Evolutionary conservation across 2,888 invertebrate genomes (phyloP).

Genomic region (Proisotoma minuta): DNA sequence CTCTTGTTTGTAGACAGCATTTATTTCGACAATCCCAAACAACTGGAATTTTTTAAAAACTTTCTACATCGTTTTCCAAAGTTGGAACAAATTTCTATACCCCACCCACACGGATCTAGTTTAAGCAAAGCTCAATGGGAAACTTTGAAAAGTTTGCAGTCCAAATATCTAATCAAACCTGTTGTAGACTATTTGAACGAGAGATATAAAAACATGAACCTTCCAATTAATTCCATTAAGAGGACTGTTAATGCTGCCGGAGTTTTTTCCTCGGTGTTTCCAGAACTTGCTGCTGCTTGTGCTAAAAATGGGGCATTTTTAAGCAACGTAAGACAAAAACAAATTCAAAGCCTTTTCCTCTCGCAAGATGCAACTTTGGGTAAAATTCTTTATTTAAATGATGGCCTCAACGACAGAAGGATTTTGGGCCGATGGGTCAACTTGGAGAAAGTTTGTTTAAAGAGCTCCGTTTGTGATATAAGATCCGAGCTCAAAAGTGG

Average conservation of each 20-base stretch:
- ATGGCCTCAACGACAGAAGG: conserved; percentile 1
- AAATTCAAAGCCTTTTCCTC: conserved; percentile 8
- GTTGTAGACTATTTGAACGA: conserved; percentile 8
- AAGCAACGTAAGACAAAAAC: conserved; percentile 5
- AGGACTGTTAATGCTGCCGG: conserved; percentile 6
- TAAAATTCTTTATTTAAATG: conserved; percentile 2
- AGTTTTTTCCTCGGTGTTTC: conserved; percentile 7
- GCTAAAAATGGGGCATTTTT: conserved; percentile 11
- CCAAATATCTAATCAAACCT: conserved; percentile 12
- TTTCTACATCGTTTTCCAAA: conserved; percentile 11
- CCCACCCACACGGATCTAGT: not conserved
- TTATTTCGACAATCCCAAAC: not conserved
- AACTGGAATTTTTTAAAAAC: conserved; percentile 11
- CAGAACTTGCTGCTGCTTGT: conserved; percentile 7
- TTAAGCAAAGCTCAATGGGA: conserved; percentile 2
- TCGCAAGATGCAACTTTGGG: conserved; percentile 3
- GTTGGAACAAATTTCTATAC: not conserved
- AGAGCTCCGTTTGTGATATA: conserved; percentile 9
- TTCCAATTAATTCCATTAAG: conserved; percentile 9
- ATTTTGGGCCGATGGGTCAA: not conserved
- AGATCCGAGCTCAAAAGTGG: not conserved
- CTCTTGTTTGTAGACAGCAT: not conserved
- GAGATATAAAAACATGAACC: conserved; percentile 7
- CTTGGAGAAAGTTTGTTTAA: conserved; percentile 4
- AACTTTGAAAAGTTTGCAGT: conserved; percentile 1